These are phyloP conservation scores for Leuctra nigra DNA, from an alignment of 2,888 invertebrate genomes.

Conservation along the genomic window DNA sequence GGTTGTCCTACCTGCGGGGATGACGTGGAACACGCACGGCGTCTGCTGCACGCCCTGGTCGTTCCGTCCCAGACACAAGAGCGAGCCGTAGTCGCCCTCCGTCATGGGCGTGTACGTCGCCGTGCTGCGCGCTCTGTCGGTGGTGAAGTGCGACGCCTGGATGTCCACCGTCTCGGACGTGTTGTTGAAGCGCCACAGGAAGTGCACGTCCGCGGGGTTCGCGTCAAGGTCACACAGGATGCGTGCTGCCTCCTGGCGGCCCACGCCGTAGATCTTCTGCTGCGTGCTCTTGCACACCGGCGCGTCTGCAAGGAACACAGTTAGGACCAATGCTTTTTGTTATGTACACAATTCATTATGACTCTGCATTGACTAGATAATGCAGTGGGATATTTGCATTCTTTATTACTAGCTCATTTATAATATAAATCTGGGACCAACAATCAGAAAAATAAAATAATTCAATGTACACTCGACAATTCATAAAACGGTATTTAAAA, in stretches of 20 bases:
- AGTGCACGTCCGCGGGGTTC: conserved; percentile 63
- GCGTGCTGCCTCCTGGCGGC: conserved; percentile 58
- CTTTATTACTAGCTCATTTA: too few relatives aligned
- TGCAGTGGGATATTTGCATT: too few relatives aligned
- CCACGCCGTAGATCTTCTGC: conserved; percentile 62
- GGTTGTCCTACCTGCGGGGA: conserved; percentile 55
- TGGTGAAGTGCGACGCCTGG: conserved; percentile 52
- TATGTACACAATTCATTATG: too few relatives aligned
- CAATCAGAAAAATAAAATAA: too few relatives aligned
- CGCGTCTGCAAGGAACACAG: conserved; percentile 40
- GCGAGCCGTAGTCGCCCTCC: conserved; percentile 59
- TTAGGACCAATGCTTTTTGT: too few relatives aligned
- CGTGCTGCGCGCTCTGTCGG: conserved; percentile 56
- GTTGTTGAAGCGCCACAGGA: conserved; percentile 72
- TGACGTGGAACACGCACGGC: conserved; percentile 66
- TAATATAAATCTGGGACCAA: too few relatives aligned
- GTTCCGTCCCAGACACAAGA: conserved; percentile 67
- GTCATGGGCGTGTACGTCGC: conserved; percentile 65
- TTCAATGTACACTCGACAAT: too few relatives aligned
- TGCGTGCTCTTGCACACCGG: conserved; percentile 66
- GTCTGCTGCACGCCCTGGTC: conserved; percentile 64
- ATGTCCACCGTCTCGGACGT: conserved; percentile 63
- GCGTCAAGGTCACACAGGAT: conserved; percentile 60
- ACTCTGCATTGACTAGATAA: too few relatives aligned
- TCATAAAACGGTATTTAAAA: too few relatives aligned